These are phyloP conservation scores for Atethmia centrago DNA, from an alignment of 2,888 invertebrate genomes.

Conservation along the genomic window DNA sequence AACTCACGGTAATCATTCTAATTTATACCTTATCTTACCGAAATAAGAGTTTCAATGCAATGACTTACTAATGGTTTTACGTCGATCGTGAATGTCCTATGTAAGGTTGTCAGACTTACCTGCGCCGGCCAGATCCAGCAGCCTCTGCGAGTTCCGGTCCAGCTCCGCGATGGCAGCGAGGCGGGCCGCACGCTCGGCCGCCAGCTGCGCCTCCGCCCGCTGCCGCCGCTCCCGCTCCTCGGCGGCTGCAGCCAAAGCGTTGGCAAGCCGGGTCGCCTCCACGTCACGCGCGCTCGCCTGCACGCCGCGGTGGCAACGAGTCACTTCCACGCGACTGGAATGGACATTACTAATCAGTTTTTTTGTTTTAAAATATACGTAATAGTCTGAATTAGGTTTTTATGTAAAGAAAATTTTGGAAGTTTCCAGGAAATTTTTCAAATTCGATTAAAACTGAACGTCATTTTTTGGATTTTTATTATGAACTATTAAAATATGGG, in stretches of 20 bases:
- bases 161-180: slow-evolving; percentile 94
- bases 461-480: too few relatives aligned
- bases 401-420: too few relatives aligned
- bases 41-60: too few relatives aligned
- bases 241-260: slow-evolving; percentile 91
- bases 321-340: slow-evolving; percentile 80
- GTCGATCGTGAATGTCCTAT: too few relatives aligned
- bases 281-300: slow-evolving; percentile 92
- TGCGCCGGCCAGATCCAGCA: slow-evolving; percentile 91
- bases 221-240: slow-evolving; percentile 90
- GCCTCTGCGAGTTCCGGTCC: slow-evolving; percentile 93
- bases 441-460: too few relatives aligned
- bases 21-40: too few relatives aligned
- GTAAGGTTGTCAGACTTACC: slow-evolving; percentile 75
- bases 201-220: slow-evolving; percentile 91
- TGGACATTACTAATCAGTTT: not conserved
- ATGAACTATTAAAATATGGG: too few relatives aligned
- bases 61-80: too few relatives aligned
- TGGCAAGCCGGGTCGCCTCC: slow-evolving; percentile 91
- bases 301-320: slow-evolving; percentile 90
- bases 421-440: too few relatives aligned
- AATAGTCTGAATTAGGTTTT: too few relatives aligned
- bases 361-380: not conserved
- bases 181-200: slow-evolving; percentile 93
- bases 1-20: too few relatives aligned